phyloP scores from a whole-genome alignment of 2,797 vertebrate genomes.

The Dryobates pubescens region DNA sequence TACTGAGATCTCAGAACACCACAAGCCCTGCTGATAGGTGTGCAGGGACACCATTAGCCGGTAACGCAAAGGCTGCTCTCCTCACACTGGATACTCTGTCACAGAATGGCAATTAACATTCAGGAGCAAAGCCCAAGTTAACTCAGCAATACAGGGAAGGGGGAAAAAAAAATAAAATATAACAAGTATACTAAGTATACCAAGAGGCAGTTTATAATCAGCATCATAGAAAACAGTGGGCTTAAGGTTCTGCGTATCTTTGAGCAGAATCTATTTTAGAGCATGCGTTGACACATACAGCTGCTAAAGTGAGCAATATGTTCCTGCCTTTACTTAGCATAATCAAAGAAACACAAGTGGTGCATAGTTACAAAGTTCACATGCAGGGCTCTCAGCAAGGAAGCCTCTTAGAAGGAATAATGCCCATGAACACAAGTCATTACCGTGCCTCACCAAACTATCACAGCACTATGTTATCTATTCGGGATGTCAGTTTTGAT shows the following conservation, averaged over 20 bases:
- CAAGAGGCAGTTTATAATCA: not conserved
- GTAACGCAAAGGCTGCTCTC: not conserved
- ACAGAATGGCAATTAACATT: not conserved
- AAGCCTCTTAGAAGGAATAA: conserved; percentile 7
- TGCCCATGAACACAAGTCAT: not conserved
- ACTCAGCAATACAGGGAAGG: not conserved
- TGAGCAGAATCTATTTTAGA: not conserved
- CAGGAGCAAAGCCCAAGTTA: not conserved
- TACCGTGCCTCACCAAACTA: not conserved
- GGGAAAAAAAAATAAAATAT: not conserved
- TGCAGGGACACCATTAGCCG: not conserved
- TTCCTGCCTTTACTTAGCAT: not conserved
- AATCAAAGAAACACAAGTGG: not conserved
- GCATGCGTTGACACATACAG: not conserved
- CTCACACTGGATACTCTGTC: not conserved
- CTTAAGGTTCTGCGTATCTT: not conserved
- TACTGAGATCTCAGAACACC: not conserved
- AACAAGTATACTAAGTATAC: not conserved
- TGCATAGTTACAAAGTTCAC: not conserved
- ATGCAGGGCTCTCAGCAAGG: not conserved
- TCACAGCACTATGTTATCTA: not conserved
- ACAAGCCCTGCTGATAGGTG: not conserved
- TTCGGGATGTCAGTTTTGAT: conserved; percentile 34
- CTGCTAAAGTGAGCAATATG: not conserved
- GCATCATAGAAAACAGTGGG: not conserved